Percentiles rank a stretch among this genome's conserved stretches.
Conservation (phyloP, 2,113 vertebrate species). For the Rhodinocichla rosea region DNA sequence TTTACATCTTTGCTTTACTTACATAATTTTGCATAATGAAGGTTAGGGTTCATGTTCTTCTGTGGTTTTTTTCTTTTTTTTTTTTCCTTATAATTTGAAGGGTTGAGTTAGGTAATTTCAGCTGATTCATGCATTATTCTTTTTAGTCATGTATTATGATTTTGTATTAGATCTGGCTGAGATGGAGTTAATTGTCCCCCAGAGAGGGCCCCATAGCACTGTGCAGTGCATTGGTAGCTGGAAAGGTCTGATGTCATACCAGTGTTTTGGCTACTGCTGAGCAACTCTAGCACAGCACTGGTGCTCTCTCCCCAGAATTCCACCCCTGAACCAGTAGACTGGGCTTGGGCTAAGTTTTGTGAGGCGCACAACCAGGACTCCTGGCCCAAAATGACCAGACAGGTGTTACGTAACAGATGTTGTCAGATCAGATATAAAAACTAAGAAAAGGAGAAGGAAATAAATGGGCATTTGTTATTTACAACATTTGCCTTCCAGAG, state of each 20-base stretch:
- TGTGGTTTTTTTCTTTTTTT: neutral
- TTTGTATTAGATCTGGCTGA: neutral
- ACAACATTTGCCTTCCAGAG: neutral
- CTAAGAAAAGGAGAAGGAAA: neutral
- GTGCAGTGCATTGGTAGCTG: neutral
- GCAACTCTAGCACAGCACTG: neutral
- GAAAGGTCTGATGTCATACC: neutral
- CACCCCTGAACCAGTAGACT: rapidly evolving
- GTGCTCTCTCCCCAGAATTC: neutral
- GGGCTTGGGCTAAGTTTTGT: neutral
- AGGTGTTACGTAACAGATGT: rapidly evolving
- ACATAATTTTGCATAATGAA: constrained; percentile 46
- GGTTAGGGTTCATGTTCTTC: neutral
- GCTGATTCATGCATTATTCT: neutral
- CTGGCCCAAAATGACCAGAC: neutral
- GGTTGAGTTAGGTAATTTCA: neutral
- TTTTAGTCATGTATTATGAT: neutral
- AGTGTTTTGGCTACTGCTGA: neutral
- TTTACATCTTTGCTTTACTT: constrained; percentile 35
- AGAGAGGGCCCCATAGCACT: neutral
- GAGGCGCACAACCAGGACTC: neutral
- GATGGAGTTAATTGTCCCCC: neutral
- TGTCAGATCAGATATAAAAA: neutral
- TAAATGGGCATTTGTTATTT: neutral
- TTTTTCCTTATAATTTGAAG: neutral